These are phyloP conservation scores for Phymastichus coffea DNA, from an alignment of 1,140 invertebrate species.

Conservation along the genomic window DNA sequence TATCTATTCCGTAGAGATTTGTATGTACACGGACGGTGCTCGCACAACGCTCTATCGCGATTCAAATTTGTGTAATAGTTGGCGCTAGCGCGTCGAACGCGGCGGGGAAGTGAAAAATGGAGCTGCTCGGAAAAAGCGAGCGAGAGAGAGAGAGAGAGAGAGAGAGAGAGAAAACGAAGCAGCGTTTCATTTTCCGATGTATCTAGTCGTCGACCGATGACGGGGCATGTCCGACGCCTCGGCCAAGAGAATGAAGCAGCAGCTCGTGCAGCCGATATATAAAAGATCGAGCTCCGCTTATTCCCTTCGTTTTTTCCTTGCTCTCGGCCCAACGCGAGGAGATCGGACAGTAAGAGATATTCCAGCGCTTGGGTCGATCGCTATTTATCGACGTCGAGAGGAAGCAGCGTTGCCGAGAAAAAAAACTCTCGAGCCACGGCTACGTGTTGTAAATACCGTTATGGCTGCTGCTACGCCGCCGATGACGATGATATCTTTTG, in stretches of 20 bases:
- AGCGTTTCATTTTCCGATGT: constrained; percentile 2
- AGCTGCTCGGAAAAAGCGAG: background rate
- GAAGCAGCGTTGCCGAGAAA: background rate
- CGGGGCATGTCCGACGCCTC: background rate
- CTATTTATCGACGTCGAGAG: constrained; percentile 5
- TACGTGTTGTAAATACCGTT: constrained; percentile 9
- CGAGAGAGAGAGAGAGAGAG: background rate
- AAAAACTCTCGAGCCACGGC: background rate
- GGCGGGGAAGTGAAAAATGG: constrained; percentile 3
- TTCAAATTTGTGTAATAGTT: too few relatives aligned
- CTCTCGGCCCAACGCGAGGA: too few relatives aligned
- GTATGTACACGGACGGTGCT: too few relatives aligned
- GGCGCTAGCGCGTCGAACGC: background rate
- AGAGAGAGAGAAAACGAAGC: background rate
- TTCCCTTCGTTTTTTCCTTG: too few relatives aligned
- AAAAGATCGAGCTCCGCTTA: too few relatives aligned
- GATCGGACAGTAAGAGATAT: background rate
- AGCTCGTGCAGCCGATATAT: too few relatives aligned
- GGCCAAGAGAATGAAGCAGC: background rate
- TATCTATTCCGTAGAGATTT: too few relatives aligned
- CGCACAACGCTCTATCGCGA: too few relatives aligned
- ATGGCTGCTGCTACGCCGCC: background rate
- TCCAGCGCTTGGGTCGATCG: background rate
- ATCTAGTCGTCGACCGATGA: background rate
- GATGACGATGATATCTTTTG: constrained; percentile 1